These are phyloP conservation scores for Schizaphis graminum DNA, from an alignment of 2,888 invertebrate species.

Conservation along the genomic window DNA sequence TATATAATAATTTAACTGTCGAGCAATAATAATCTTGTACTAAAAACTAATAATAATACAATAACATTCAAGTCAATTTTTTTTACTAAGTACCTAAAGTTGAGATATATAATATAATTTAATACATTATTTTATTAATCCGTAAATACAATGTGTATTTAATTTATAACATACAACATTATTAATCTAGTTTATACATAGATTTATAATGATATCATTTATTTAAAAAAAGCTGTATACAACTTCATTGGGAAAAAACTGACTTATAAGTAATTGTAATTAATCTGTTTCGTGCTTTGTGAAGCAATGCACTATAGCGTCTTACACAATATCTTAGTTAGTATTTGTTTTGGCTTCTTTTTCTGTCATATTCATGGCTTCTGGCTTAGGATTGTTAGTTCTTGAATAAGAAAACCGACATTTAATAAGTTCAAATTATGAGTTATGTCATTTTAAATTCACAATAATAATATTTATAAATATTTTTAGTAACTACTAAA, in stretches of 20 bases:
- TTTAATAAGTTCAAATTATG: neutral
- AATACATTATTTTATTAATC: neutral
- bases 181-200: neutral
- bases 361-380: constrained; percentile 45
- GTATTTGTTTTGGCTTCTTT: constrained; percentile 40
- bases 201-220: neutral
- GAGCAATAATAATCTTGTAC: too few species aligned
- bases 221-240: neutral
- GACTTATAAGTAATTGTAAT: constrained; percentile 23
- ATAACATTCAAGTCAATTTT: neutral
- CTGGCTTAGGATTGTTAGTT: constrained; percentile 47
- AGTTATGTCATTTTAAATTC: constrained; percentile 19
- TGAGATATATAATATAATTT: neutral
- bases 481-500: neutral
- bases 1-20: too few species aligned
- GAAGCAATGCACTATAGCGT: constrained; percentile 6
- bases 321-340: constrained; percentile 51
- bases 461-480: neutral
- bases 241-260: constrained; percentile 1
- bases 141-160: neutral
- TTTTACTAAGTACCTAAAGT: neutral
- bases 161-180: neutral
- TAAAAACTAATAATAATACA: too few species aligned
- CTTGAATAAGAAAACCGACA: constrained; percentile 3
- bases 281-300: constrained; percentile 34